Conservation (phyloP, 1,140 invertebrate species). For the Scylla paramamosain region DNA sequence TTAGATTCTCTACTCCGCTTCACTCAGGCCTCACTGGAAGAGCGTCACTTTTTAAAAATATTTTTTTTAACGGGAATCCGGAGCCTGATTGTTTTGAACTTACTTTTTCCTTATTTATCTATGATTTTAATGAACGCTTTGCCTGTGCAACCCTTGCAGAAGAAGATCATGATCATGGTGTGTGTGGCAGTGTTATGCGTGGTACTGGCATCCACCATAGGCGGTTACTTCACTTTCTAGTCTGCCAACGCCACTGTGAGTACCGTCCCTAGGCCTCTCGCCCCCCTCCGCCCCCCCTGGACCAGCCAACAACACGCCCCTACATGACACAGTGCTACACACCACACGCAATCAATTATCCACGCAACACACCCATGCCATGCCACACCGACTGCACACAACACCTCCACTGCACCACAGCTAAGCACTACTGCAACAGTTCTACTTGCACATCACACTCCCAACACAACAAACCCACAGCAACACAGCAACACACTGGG, state of each 20-base stretch:
- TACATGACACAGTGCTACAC: not conserved
- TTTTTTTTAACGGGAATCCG: not conserved
- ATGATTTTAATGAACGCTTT: constrained; percentile 66
- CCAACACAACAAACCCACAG: not conserved
- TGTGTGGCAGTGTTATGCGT: constrained; percentile 82
- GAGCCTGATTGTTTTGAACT: constrained; percentile 2
- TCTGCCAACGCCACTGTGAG: constrained; percentile 28
- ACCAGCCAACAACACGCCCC: not conserved
- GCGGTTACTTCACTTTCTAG: constrained; percentile 78
- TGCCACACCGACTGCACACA: not conserved
- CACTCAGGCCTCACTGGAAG: constrained; percentile 56
- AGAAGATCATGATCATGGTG: constrained; percentile 84
- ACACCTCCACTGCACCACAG: not conserved
- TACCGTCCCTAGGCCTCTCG: not conserved
- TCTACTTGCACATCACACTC: too few species aligned
- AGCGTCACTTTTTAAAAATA: constrained; percentile 55
- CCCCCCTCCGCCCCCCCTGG: not conserved
- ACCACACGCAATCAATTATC: too few species aligned
- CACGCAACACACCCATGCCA: too few species aligned
- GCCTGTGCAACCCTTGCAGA: constrained; percentile 81
- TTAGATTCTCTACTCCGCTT: constrained; percentile 59
- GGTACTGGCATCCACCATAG: constrained; percentile 80
- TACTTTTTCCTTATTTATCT: constrained; percentile 61
- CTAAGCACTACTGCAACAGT: not conserved
- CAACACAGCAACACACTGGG: not conserved